Conservation (phyloP, 1,140 invertebrate genomes). For the Sycophaga agraensis region DNA sequence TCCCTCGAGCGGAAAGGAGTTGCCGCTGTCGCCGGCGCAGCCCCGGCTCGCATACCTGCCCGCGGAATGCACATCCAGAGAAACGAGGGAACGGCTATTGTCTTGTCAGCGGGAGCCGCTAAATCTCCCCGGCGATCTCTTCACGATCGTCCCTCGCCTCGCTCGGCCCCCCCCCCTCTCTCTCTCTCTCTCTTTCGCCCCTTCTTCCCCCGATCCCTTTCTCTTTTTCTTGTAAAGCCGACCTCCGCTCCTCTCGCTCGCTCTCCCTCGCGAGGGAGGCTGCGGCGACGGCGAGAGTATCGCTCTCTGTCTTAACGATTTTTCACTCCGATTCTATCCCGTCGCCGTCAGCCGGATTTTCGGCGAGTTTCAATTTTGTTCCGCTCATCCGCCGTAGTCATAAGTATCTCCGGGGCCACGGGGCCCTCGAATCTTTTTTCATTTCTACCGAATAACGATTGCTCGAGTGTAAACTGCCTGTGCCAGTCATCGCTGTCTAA, state of each 20-base stretch:
- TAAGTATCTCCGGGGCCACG: too few relatives aligned
- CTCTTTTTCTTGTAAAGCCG: constrained; percentile 3
- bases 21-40: neutral
- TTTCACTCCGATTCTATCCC: neutral
- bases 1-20: constrained; percentile 9
- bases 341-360: neutral
- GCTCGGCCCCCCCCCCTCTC: constrained; percentile 19
- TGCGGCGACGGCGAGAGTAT: neutral
- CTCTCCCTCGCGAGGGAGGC: neutral
- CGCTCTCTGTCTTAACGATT: neutral
- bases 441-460: too few relatives aligned
- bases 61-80: constrained; percentile 45
- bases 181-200: neutral
- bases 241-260: constrained; percentile 32
- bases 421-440: too few relatives aligned
- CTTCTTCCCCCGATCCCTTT: constrained; percentile 5
- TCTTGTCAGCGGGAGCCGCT: constrained; percentile 52
- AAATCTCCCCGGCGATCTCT: constrained; percentile 51
- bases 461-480: too few relatives aligned
- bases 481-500: too few relatives aligned
- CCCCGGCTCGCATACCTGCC: constrained; percentile 34
- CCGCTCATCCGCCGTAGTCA: neutral
- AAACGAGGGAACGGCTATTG: constrained; percentile 50
- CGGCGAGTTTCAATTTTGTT: neutral
- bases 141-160: constrained; percentile 44